Percentiles rank a stretch among this genome's conserved stretches.
These are phyloP conservation scores for Ichneumoninae sp. DNA, from an alignment of 2,888 invertebrate genomes.

Conservation along the genomic window DNA sequence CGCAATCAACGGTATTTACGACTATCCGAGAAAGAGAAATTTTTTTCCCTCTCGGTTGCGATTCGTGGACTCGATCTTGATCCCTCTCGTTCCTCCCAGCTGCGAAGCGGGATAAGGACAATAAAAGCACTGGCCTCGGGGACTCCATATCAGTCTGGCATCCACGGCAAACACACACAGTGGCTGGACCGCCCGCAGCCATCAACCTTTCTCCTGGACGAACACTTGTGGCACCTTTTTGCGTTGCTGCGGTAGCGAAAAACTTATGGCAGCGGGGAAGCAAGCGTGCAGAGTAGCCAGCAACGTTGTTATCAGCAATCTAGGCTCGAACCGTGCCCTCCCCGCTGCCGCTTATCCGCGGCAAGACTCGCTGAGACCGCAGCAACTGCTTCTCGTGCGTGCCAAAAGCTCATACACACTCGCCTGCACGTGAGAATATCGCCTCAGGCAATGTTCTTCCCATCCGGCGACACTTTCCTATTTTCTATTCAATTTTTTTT, in stretches of 20 bases:
- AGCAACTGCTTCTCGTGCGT: conserved; percentile 35
- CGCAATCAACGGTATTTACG: conserved; percentile 44
- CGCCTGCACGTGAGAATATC: conserved; percentile 26
- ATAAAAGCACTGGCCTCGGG: conserved; percentile 44
- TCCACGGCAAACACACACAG: conserved; percentile 17
- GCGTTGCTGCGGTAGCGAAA: conserved; percentile 16
- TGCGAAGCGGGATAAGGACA: conserved; percentile 41
- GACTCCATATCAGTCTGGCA: conserved; percentile 49
- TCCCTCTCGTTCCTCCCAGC: neutral
- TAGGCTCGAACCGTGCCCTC: neutral
- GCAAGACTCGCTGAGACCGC: conserved; percentile 41
- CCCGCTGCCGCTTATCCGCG: conserved; percentile 30
- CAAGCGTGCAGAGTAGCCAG: conserved; percentile 7
- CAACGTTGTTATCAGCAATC: conserved; percentile 27
- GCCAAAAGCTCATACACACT: conserved; percentile 35
- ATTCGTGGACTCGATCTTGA: conserved; percentile 11
- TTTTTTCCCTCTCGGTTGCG: conserved; percentile 3
- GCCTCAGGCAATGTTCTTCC: neutral
- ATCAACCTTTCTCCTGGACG: conserved; percentile 29
- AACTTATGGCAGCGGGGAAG: neutral
- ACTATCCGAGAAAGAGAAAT: conserved; percentile 20
- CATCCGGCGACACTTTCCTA: conserved; percentile 14
- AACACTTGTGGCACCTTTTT: conserved; percentile 56
- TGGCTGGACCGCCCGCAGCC: conserved; percentile 47
- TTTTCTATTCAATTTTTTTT: neutral